Conservation (phyloP, 35 echinoderm and acorn worm genomes). For the Nesometra sesokonis region DNA sequence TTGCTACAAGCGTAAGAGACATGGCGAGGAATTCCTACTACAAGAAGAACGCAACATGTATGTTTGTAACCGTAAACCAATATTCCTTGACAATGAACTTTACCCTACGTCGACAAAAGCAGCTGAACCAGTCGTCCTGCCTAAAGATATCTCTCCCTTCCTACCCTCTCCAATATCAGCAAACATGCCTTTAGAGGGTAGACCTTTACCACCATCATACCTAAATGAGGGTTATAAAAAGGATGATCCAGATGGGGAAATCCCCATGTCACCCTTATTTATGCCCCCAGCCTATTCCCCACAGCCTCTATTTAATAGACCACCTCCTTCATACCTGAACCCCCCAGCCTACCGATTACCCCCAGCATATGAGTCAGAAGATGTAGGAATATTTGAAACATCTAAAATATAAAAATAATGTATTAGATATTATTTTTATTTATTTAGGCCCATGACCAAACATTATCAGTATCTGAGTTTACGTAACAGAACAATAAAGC, state of each 20-base stretch:
- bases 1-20: slow-evolving; percentile 27
- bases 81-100: slow-evolving; percentile 31
- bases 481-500: too few relatives aligned
- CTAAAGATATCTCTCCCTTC: slow-evolving; percentile 25
- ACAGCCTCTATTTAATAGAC: not conserved
- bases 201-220: slow-evolving; percentile 30
- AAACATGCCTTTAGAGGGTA: not conserved
- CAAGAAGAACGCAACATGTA: slow-evolving; percentile 31
- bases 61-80: slow-evolving; percentile 36
- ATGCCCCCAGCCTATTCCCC: slow-evolving; percentile 29
- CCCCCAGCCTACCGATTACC: slow-evolving; percentile 36
- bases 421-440: too few relatives aligned
- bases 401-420: slow-evolving; percentile 33
- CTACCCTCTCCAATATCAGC: not conserved
- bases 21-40: slow-evolving; percentile 40
- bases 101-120: not conserved
- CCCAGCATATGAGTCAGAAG: slow-evolving; percentile 30
- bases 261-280: not conserved
- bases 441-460: too few relatives aligned
- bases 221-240: slow-evolving; percentile 24
- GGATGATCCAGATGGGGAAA: slow-evolving; percentile 6
- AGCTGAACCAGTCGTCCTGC: slow-evolving; percentile 28
- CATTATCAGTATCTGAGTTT: too few relatives aligned
- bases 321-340: not conserved
- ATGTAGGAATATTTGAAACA: slow-evolving; percentile 31